A percentile compares a stretch with the other conserved stretches of the same genome.
Evolutionary conservation across 2,888 invertebrate species (phyloP).

Genomic region (Amphipyra tragopoginis): DNA sequence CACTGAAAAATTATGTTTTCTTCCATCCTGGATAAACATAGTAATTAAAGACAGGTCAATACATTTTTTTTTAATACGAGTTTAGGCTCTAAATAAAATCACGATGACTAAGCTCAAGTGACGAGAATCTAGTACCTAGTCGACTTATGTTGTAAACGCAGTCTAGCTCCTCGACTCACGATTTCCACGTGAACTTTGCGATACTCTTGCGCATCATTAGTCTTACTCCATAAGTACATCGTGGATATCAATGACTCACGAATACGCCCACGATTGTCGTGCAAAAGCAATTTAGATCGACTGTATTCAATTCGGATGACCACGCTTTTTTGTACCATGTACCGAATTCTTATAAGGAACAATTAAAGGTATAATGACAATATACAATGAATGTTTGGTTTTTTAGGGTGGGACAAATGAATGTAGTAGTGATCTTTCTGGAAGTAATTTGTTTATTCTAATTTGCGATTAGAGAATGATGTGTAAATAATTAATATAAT

Average conservation of each 20-base stretch:
- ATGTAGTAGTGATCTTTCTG: background rate
- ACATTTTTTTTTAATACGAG: too few species aligned
- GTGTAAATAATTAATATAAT: too few species aligned
- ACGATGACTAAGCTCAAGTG: background rate
- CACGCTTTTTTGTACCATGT: conserved; percentile 40
- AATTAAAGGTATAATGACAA: conserved; percentile 17
- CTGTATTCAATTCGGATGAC: conserved; percentile 36
- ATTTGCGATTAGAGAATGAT: conserved; percentile 1
- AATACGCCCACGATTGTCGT: conserved; percentile 38
- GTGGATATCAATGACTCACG: conserved; percentile 24
- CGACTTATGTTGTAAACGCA: background rate
- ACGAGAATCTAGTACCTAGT: background rate
- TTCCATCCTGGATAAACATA: too few species aligned
- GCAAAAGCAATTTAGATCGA: conserved; percentile 30
- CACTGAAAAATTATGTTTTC: too few species aligned
- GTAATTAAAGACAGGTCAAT: too few species aligned
- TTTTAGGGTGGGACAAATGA: conserved; percentile 11
- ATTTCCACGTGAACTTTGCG: conserved; percentile 20
- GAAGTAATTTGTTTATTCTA: conserved; percentile 1
- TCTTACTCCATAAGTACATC: conserved; percentile 21
- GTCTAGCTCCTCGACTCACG: conserved; percentile 22
- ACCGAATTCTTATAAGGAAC: conserved; percentile 39
- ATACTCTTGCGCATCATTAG: conserved; percentile 22
- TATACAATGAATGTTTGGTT: conserved; percentile 13
- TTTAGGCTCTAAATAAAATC: too few species aligned